Conservation (phyloP, 1,140 invertebrate species). For the Goniozus legneri region DNA sequence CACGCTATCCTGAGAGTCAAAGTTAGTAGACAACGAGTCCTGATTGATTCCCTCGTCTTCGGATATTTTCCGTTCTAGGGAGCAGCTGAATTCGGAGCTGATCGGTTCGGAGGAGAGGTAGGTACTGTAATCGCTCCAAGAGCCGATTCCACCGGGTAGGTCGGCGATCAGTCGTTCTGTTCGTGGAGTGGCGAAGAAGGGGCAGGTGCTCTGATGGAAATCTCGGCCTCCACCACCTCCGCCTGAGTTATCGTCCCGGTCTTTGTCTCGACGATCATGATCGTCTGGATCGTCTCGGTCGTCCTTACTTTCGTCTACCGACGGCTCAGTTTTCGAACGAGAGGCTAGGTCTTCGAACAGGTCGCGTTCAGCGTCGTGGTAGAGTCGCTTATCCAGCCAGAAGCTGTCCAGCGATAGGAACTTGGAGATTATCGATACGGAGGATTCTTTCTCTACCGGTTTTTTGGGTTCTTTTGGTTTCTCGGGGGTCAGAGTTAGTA, state of each 20-base stretch:
- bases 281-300: conserved; percentile 38
- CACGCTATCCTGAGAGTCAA: too few relatives aligned
- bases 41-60: too few relatives aligned
- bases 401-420: conserved; percentile 54
- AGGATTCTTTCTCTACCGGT: conserved; percentile 15
- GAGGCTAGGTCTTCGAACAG: conserved; percentile 52
- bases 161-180: conserved; percentile 70
- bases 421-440: conserved; percentile 8
- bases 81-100: conserved; percentile 13
- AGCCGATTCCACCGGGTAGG: conserved; percentile 73
- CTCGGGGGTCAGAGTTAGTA: conserved; percentile 32
- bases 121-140: conserved; percentile 80
- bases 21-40: too few relatives aligned
- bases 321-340: conserved; percentile 27
- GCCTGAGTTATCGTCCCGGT: conserved; percentile 60
- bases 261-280: conserved; percentile 56
- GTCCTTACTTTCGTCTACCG: conserved; percentile 26
- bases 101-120: conserved; percentile 61
- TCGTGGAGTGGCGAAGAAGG: conserved; percentile 36
- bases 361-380: conserved; percentile 62
- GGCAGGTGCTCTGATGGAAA: conserved; percentile 6
- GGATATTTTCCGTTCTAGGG: too few relatives aligned
- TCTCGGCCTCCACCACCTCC: conserved; percentile 43
- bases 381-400: conserved; percentile 60
- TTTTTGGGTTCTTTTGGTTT: conserved; percentile 18